Evolutionary conservation across 2,888 invertebrate species (phyloP), one percentile per base, ranked within the genome.

Genomic region (Dilophus febrilis): DNA sequence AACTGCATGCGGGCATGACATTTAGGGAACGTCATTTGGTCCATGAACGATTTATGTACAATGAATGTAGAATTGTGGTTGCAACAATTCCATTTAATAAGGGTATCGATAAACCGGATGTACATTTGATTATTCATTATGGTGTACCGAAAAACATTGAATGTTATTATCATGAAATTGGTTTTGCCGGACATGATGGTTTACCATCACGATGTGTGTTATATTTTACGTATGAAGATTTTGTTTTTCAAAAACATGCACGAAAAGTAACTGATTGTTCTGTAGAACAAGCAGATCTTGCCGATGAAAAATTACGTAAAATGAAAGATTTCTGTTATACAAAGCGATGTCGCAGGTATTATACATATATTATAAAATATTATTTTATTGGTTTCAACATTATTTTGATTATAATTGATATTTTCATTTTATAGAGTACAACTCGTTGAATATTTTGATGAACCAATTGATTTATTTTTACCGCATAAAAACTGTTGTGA

Each of bases 141-240:
- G 80, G 80, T 35, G 68, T 72, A 11, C 73, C 80, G 0, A 70
- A 67, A 46, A 74, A 76, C 50, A 66, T 80, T 35, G 80, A 80
- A 54, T 68, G 72, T 1, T 82, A 80, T 54, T 81, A 80, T 54
- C 81, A 82, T 57, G 80, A 82, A 58, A 73, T 78, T 16, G 82
- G 81, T 2, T 64, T 80, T 43, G 80, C 80, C 18, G 81, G 82
- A 1, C 61, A 81, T 46, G 81, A 82, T 60, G 77, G 79, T 7
- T 53, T 66, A 35, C 69, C 69, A 1, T 66, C 77, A 8, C 63
- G 60, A 40, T 78, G 78, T 53, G 60, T 69, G 42, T 64, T 70
- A 32, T 74, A 75, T 56, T 74, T 67, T 49, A 50, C 56, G 6
- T 48, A 53, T 11, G 47, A 49, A 1, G 79, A 79, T 53, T 68